phyloP scores from a whole-genome alignment of 2,113 vertebrate species.

The Pedetes capensis region DNA sequence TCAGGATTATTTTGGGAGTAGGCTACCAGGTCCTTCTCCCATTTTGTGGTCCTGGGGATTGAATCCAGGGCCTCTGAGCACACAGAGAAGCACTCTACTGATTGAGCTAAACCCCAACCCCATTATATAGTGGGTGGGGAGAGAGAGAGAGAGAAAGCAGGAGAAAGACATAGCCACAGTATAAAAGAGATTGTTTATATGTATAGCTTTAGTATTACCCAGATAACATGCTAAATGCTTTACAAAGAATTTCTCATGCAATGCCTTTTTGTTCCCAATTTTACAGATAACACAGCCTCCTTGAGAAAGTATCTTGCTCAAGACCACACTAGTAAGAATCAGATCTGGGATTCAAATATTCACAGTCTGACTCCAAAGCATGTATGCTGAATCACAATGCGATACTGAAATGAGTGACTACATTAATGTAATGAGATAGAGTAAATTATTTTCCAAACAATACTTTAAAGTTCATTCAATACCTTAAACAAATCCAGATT shows the following conservation, averaged over 20 bases:
- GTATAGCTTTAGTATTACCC: neutral
- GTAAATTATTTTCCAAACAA: conserved; percentile 10
- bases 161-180: neutral
- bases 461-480: conserved; percentile 12
- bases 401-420: neutral
- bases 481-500: neutral
- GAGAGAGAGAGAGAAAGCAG: too few relatives aligned
- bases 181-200: neutral
- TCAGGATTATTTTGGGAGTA: too few relatives aligned
- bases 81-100: too few relatives aligned
- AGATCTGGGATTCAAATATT: neutral
- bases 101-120: too few relatives aligned
- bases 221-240: neutral
- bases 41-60: too few relatives aligned
- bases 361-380: neutral
- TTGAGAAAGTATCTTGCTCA: neutral
- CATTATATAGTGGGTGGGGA: too few relatives aligned
- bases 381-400: neutral
- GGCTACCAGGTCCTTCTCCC: too few relatives aligned
- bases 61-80: too few relatives aligned
- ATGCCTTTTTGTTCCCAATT: neutral
- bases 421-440: neutral
- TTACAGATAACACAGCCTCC: neutral
- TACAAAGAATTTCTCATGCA: neutral
- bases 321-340: neutral